Percentiles rank a stretch among this genome's conserved stretches.
phyloP scores from a whole-genome alignment of 2,888 invertebrate species.

The Crematogaster levior region DNA sequence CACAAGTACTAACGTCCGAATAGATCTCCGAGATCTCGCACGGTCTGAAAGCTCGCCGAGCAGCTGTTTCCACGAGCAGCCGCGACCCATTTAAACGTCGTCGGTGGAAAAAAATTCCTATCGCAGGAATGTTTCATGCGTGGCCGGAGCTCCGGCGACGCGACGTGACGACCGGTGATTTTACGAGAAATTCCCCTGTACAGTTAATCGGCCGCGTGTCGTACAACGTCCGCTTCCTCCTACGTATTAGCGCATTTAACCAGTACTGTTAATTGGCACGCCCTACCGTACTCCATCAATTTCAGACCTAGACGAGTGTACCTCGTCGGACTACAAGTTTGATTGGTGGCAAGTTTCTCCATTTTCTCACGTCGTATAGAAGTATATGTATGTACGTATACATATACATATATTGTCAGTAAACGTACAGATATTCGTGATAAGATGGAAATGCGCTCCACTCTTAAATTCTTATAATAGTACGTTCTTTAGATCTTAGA shows the following conservation, averaged over 20 bases:
- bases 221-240: constrained; percentile 16
- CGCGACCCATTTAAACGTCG: constrained; percentile 52
- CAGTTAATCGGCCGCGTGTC: constrained; percentile 69
- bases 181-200: constrained; percentile 73
- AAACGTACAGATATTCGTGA: constrained; percentile 6
- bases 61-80: constrained; percentile 43
- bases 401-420: no score
- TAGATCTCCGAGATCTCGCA: not conserved
- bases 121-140: constrained; percentile 60
- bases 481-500: not conserved
- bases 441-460: not conserved
- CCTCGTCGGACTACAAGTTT: not conserved
- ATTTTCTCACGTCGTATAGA: not conserved
- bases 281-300: constrained; percentile 4
- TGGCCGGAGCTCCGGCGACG: constrained; percentile 23
- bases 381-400: not conserved
- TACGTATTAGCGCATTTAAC: constrained; percentile 23
- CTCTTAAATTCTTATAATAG: not conserved
- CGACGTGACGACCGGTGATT: constrained; percentile 51
- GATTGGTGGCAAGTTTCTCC: not conserved
- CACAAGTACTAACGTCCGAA: not conserved
- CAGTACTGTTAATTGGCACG: constrained; percentile 44
- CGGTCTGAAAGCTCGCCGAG: constrained; percentile 19
- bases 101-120: constrained; percentile 61
- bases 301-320: not conserved